Percentiles rank a stretch among this genome's conserved stretches.
Conservation (phyloP, 2,888 invertebrate genomes). For the Acanthacorydalis orientalis region DNA sequence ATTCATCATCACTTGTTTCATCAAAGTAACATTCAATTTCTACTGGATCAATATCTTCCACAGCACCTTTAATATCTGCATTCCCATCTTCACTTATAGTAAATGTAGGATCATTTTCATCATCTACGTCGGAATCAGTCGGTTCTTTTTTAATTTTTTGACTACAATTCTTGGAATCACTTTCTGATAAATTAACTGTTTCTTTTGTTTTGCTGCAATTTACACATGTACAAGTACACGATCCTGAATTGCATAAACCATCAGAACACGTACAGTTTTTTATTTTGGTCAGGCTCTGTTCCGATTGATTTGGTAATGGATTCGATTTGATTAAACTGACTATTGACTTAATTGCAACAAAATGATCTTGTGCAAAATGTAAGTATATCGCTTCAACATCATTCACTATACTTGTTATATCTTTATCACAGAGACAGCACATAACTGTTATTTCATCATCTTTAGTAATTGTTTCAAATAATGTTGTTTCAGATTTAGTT, state of each 20-base stretch:
- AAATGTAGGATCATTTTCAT: neutral
- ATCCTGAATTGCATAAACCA: neutral
- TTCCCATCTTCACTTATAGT: neutral
- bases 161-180: too few species aligned
- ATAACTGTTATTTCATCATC: neutral
- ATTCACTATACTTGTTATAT: neutral
- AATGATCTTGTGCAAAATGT: neutral
- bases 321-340: constrained; percentile 1
- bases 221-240: too few species aligned
- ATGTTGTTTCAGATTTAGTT: neutral
- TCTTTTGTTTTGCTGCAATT: too few species aligned
- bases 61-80: neutral
- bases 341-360: constrained; percentile 2
- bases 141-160: neutral
- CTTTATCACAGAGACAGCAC: constrained; percentile 1
- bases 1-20: constrained; percentile 1
- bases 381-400: neutral
- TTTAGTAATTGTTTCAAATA: neutral
- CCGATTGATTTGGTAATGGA: neutral
- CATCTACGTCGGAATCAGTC: neutral
- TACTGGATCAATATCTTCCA: constrained; percentile 1
- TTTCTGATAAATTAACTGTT: too few species aligned
- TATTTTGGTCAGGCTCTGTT: neutral
- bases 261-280: neutral
- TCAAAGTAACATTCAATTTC: constrained; percentile 1